These are phyloP conservation scores for Molorchus minor DNA, from an alignment of 2,888 invertebrate species.

Conservation along the genomic window DNA sequence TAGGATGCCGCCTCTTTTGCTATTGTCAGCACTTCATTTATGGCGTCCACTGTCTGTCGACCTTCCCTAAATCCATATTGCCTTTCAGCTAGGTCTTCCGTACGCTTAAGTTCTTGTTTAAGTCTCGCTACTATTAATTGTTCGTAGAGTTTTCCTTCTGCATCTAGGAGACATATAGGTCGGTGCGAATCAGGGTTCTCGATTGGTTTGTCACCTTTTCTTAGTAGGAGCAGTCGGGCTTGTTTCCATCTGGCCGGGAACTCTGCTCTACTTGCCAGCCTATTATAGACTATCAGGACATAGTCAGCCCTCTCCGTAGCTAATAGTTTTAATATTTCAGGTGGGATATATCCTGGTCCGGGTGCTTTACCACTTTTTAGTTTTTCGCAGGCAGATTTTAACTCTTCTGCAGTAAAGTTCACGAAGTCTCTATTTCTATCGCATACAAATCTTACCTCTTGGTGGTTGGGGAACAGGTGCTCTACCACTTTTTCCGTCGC, in stretches of 20 bases:
- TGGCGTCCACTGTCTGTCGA: slow-evolving; percentile 29
- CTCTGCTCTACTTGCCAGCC: neutral
- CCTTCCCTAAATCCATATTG: slow-evolving; percentile 32
- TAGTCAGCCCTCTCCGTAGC: neutral
- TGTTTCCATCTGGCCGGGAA: slow-evolving; percentile 22
- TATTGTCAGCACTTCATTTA: slow-evolving; percentile 20
- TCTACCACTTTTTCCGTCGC: slow-evolving; percentile 14
- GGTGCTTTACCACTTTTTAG: slow-evolving; percentile 14
- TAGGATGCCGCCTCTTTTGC: slow-evolving; percentile 26
- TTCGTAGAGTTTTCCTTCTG: slow-evolving; percentile 25
- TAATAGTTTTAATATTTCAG: slow-evolving; percentile 13
- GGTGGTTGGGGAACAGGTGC: slow-evolving; percentile 27
- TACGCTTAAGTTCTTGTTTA: slow-evolving; percentile 22
- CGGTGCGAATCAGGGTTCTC: slow-evolving; percentile 17
- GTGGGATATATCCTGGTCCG: slow-evolving; percentile 15
- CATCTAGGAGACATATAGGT: slow-evolving; percentile 22
- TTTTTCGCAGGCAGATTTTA: neutral
- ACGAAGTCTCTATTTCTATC: neutral
- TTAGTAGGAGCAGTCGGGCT: slow-evolving; percentile 12
- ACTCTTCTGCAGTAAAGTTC: slow-evolving; percentile 14
- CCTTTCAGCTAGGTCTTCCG: slow-evolving; percentile 21
- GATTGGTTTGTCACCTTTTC: slow-evolving; percentile 12
- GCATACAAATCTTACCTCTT: neutral
- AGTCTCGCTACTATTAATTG: slow-evolving; percentile 10
- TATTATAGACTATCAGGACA: slow-evolving; percentile 16